Evolutionary conservation across 2,888 invertebrate genomes (phyloP), one percentile per base, ranked within the genome.

Genomic region (Campoletis raptor): DNA sequence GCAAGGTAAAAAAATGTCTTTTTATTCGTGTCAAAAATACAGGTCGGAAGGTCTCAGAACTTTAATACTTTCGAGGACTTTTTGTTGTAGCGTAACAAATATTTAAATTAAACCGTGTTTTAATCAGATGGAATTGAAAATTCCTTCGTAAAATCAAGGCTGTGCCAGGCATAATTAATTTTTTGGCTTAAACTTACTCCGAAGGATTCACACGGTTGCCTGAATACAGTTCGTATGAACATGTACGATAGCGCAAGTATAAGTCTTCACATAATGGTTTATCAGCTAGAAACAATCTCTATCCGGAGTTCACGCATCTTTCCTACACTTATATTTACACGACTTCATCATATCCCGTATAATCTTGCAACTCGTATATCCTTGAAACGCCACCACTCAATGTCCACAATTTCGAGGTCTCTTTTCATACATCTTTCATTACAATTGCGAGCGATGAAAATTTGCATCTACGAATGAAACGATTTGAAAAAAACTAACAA

Each of bases 381-480:
- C 86, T 86, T 86, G 86, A 81, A 81, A 69, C 81, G 42, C 37
- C 36, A 69, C 30, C 48, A n/a, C 76, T 83, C 72, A 37, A 86
- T 74, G 78, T 81, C 52, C 73, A 37, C 48, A 30, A 81, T 84
- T 84, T 81, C 83, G 69, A 72, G 86, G 83, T 77, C 73, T 81
- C 52, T 48, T 64, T 54, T 9, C 10, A 36, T 37, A 18, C 10
- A 37, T 37, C 81, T 30, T 37, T n/a, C 24, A 18, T 21, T 36
- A 30, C 42, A 45, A 45, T 37, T 42, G n/a, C 61, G 21, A 61
- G 24, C 40, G 5, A 69, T 37, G 64, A 6, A 4, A 24, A 80
- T 76, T 76, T 70, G 52, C 70, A 76, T 73, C 36, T 30, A 77
- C 24, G 40, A 52, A 66, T 0, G 30, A n/a, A 30, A 24, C 37